Base-by-base conservation (phyloP, 2,888 invertebrate genomes). In the Rhamnusium bicolor region DNA sequence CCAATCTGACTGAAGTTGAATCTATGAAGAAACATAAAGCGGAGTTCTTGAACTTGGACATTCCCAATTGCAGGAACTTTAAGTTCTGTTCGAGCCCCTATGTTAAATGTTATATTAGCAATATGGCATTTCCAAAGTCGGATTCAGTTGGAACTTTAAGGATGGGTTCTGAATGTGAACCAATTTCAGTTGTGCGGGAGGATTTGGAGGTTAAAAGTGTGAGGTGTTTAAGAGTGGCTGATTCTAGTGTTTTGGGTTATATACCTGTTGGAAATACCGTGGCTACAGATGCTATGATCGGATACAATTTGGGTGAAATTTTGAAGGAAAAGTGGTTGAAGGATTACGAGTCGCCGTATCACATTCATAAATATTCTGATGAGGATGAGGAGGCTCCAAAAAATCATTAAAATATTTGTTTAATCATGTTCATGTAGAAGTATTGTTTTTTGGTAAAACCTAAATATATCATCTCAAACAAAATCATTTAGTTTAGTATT, bases 211-310 rank as follows among this genome's bases (percentile, higher is more conserved):
- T 89, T 0, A 85, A 86, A 60, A 88, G 88, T 0, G 84, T 90
- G 2, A 75, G 83, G 18, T 85, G 88, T 18, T 78, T 90, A 7
- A 80, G 90, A 62, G 89, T 91, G 1, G 89, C 88, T 1, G 90
- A 90, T 68, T 86, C 87, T 0, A 88, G 88, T 8, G 85, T 88
- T 7, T 84, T 89, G 84, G 86, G 86, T 1, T 54, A 78, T 2
- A 83, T 87, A 21, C 83, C 86, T 0, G 72, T 86, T 1, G 87
- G 86, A 1, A 88, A 87, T 65, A 90, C 90, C 10, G 89, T 90
- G 69, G 90, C 91, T 0, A 89, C 90, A 0, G 89, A 89, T 7
- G 90, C 91, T 16, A 91, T 91, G 90, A 89, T 91, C 21, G 91
- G 88, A 0, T 90, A 91, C 76, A 89, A 89, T 73, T 89, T 88